A percentile compares a stretch with the other conserved stretches of the same genome.
phyloP scores from a whole-genome alignment of 2,797 vertebrate species.

The Eulemur coronatus region DNA sequence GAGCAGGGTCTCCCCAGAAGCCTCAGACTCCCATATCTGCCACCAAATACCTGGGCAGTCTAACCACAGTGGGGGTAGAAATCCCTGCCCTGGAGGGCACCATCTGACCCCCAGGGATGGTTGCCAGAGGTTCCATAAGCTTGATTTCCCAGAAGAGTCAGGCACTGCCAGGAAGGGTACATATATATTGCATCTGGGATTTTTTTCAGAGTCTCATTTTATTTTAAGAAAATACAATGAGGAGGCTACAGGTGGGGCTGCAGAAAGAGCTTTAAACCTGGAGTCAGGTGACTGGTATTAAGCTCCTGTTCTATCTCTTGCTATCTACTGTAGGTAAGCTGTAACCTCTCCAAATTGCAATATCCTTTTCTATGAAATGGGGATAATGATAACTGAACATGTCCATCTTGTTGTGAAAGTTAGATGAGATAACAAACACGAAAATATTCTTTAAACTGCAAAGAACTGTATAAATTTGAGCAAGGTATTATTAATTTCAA shows the following conservation, averaged over 20 bases:
- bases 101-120: neutral
- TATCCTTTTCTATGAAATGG: conserved; percentile 20
- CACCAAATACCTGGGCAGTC: neutral
- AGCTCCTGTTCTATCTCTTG: neutral
- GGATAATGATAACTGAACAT: neutral
- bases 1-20: neutral
- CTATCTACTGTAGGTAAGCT: neutral
- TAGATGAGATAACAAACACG: neutral
- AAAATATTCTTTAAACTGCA: neutral
- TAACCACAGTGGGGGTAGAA: neutral
- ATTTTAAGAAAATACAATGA: neutral
- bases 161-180: neutral
- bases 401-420: conserved; percentile 28
- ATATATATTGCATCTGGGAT: neutral
- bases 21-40: neutral
- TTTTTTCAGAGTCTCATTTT: neutral
- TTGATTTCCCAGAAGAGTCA: neutral
- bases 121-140: neutral
- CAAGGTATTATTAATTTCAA: neutral
- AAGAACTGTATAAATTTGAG: neutral
- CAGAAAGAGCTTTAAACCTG: neutral
- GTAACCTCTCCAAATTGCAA: neutral
- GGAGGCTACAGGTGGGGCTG: neutral
- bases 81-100: neutral
- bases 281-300: neutral